A percentile compares a stretch with the other conserved stretches of the same genome.
Evolutionary conservation across 2,797 vertebrate genomes (phyloP).

Genomic region (Acomys russatus): DNA sequence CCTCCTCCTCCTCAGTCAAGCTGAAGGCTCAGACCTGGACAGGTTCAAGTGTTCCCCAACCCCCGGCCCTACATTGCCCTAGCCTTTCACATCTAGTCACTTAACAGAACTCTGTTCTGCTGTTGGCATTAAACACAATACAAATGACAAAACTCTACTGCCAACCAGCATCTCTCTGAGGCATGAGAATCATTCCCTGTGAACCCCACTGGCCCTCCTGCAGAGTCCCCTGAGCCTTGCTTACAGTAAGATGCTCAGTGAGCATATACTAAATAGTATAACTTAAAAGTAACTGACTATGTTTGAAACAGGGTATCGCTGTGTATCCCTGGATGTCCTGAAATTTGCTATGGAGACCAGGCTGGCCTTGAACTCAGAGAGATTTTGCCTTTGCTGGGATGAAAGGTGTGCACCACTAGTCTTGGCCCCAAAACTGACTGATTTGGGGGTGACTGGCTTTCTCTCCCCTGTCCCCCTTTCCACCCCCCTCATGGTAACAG

Average conservation of each 20-base stretch:
- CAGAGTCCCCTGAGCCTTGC: background rate
- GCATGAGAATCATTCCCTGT: background rate
- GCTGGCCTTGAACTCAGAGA: background rate
- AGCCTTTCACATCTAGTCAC: background rate
- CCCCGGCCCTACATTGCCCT: no score
- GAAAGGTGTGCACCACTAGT: background rate
- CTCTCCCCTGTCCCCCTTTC: background rate
- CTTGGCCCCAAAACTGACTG: background rate
- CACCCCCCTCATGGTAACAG: background rate
- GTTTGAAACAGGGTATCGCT: background rate
- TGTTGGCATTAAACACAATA: background rate
- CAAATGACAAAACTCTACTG: background rate
- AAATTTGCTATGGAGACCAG: background rate
- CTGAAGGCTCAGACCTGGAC: background rate
- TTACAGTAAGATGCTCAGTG: background rate
- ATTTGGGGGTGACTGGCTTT: background rate
- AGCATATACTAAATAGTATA: background rate
- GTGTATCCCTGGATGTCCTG: background rate
- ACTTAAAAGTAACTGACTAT: background rate
- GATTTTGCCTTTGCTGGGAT: background rate
- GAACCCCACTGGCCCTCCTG: background rate
- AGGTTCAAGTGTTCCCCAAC: background rate
- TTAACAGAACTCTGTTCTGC: background rate
- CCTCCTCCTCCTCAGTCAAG: background rate
- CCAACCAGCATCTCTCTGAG: background rate